Evolutionary conservation across 2,113 vertebrate species (phyloP), one percentile per base, ranked within the genome.

Genomic region (Colius striatus): DNA sequence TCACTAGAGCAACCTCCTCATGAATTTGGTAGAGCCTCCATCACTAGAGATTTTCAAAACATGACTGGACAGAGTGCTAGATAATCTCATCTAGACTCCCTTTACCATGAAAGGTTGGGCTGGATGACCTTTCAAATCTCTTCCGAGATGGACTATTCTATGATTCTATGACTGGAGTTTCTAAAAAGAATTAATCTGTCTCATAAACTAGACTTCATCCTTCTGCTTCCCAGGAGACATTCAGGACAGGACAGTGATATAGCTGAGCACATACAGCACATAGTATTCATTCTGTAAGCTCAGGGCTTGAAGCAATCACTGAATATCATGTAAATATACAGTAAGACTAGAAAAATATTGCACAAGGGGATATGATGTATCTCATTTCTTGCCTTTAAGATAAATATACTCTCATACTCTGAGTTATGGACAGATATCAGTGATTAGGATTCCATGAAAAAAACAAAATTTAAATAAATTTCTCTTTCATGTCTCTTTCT

Each of bases 11-110:
- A 47, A 29, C 14, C 10, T 70, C 22, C 29, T n/a, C 21, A 60
- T 16, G 13, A 17, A 3, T 32, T 18, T 58, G 16, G 15, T 23
- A 41, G 32, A 58, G 10, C 34, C 22, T 8, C 18, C 15, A 20
- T 30, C 36, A 51, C 12, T n/a, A 23, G 13, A 41, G 21, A 11
- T 25, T 70, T 71, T 66, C 13, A 76, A 71, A 21, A 86, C 30
- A 41, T 0, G 1, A 13, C 9, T 27, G 30, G 15, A 27, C 25
- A 60, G 16, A 19, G 7, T n/a, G 5, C 13, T 57, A 48, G 10
- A 18, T 25, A 63, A 60, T 38, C 45, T 63, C 21, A 43, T 21
- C 10, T 54, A 66, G n/a, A 7, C 18, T 78, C 7, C 17, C 13
- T 57, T 79, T 34, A n/a, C 36, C 17, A 47, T 23, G 16, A 78